Base-by-base conservation (phyloP, 2,797 vertebrate species). In the Sarcoramphus papa region DNA sequence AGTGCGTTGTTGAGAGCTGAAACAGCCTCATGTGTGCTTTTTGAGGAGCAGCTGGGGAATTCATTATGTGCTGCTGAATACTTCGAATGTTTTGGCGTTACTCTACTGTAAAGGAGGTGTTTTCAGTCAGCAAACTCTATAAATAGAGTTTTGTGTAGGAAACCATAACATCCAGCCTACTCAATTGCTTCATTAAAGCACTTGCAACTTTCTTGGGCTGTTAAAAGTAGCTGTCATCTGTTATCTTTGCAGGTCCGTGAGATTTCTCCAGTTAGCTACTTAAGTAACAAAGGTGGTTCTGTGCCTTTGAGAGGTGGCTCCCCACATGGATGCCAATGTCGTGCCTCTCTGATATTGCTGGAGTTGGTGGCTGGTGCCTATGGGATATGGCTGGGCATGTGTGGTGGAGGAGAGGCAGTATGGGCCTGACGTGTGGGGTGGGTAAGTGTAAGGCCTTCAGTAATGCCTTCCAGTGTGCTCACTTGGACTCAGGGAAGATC, bases 121-220 rank as follows among this genome's bases (percentile, higher is more conserved):
- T 88, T 95, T 59, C 30, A 75, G 70, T 80, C 70, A 88, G 74
- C 35, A 76, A 56, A 86, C 69, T 75, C 23, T 88, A 41, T 63
- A 86, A 81, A 27, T 63, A 78, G 53, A 7, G 14, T 9, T 88
- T 88, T 92, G 41, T 84, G 68, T 88, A 81, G 93, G 79, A 93
- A 92, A 78, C 40, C 10, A 10, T 64, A 81, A 76, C 51, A 73
- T 90, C 6, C 74, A 92, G 73, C 82, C 79, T 78, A 73, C 59
- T 92, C 77, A 62, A 3, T 47, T 84, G 37, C 83, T 96, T 90
- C 45, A 16, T 93, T 90, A 81, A 47, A 88, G n/a, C 62, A 41
- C 65, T 93, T 8, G 5, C 47, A 75, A 27, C n/a, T 53, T 77
- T 57, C n/a, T 88, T 57, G 63, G 47, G 30, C 54, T 95, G 25